Base-by-base conservation (phyloP, 2,888 invertebrate species). In the Spicauda simplicius region DNA sequence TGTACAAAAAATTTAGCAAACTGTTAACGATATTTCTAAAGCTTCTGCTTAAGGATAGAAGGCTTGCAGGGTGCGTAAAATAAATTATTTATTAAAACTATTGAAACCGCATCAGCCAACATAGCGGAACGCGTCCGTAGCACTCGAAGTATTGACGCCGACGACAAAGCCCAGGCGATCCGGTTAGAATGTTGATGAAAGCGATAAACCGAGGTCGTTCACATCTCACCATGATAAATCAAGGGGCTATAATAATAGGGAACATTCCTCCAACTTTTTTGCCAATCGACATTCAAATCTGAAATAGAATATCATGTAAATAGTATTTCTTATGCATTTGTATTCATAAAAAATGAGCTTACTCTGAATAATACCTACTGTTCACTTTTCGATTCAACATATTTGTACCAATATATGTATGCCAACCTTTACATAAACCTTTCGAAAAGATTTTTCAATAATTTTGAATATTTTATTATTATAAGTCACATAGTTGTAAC, bases 141-240 rank as follows among this genome's bases (percentile, higher is more conserved):
- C 45, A 54, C 41, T 30, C n/a, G 12, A 16, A 41, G 12, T 50
- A 59, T n/a, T 14, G 37, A 57, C 64, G 25, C 56, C 64, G n/a
- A 57, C 58, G 45, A 14, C 45, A 45, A 45, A 45, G 53, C 53
- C 41, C 14, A 37, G 19, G 19, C 61, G 64, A 54, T 52, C 68
- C 76, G 65, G 75, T 70, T 72, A 81, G 82, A 86, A 87, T 86
- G 83, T 81, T 77, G 83, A 84, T 84, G 81, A 82, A 83, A 82
- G 78, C 80, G 83, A 85, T 86, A 84, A 84, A 78, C 64, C 66
- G 76, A 78, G 85, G 84, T 87, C 86, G 75, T 85, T 88, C 82
- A 87, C 87, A 79, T 67, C 54, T 63, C 45, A 64, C 59, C 25
- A 55, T 63, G 41, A 56, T 68, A 41, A 50, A 61, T 54, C 68